Evolutionary conservation across 2,113 vertebrate species (phyloP).

Genomic region (Larimichthys crocea): DNA sequence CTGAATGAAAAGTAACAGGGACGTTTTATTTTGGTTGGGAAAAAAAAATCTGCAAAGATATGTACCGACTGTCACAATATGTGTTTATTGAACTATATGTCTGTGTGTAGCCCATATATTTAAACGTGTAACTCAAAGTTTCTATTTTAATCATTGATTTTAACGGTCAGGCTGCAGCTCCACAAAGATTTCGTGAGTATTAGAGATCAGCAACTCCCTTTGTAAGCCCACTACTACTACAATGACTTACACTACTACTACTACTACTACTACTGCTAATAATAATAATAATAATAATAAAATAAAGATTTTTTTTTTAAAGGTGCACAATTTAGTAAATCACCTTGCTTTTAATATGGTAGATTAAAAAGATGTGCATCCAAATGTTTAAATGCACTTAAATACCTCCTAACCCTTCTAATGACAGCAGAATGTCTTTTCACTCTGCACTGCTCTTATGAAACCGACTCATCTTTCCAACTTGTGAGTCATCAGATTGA

Average conservation of each 20-base stretch:
- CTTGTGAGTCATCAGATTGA: no score
- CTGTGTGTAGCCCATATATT: neutral
- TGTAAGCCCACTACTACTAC: no score
- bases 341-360: neutral
- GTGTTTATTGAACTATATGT: neutral
- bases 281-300: neutral
- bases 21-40: neutral
- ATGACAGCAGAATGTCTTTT: no score
- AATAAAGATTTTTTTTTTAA: no score
- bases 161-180: neutral
- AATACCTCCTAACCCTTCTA: no score
- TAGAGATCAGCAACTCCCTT: conserved; percentile 28
- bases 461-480: no score
- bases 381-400: no score
- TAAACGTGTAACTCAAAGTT: neutral
- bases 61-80: fast-evolving
- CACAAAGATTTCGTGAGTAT: conserved; percentile 15
- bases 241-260: neutral
- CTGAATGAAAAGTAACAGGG: conserved; percentile 30
- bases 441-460: no score
- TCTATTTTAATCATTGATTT: conserved; percentile 39
- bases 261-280: no score
- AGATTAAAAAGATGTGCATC: no score
- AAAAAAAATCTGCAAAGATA: no score
- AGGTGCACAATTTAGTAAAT: neutral